These are phyloP conservation scores for Cheumatopsyche charites DNA, from an alignment of 1,140 invertebrate species.

Conservation along the genomic window DNA sequence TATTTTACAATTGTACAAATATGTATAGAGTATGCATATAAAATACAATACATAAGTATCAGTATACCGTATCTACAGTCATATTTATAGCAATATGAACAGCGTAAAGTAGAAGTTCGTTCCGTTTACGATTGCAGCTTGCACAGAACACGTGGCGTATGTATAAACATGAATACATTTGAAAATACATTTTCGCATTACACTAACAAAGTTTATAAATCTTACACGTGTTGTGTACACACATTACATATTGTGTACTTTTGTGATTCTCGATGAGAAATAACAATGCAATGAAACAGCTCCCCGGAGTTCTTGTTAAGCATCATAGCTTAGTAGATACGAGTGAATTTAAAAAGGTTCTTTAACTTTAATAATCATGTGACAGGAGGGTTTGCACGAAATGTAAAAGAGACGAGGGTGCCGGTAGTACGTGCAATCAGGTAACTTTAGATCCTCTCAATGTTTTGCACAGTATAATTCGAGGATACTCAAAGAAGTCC, in stretches of 20 bases:
- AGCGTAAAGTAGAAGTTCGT: background rate
- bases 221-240: too few relatives aligned
- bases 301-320: background rate
- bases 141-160: too few relatives aligned
- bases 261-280: too few relatives aligned
- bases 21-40: too few relatives aligned
- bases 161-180: too few relatives aligned
- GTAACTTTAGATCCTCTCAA: conserved; percentile 42
- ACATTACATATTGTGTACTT: too few relatives aligned
- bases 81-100: background rate
- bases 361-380: conserved; percentile 19
- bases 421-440: conserved; percentile 31
- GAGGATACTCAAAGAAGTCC: conserved; percentile 45
- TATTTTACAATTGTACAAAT: too few relatives aligned
- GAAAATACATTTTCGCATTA: too few relatives aligned
- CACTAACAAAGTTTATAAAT: too few relatives aligned
- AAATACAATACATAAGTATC: too few relatives aligned
- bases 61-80: too few relatives aligned
- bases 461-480: conserved; percentile 42
- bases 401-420: conserved; percentile 29
- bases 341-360: conserved; percentile 8
- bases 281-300: too few relatives aligned
- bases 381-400: conserved; percentile 20
- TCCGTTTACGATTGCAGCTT: conserved; percentile 2
- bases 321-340: background rate